These are phyloP conservation scores for Cosmopolites sordidus DNA, from an alignment of 2,888 invertebrate species.

Conservation along the genomic window DNA sequence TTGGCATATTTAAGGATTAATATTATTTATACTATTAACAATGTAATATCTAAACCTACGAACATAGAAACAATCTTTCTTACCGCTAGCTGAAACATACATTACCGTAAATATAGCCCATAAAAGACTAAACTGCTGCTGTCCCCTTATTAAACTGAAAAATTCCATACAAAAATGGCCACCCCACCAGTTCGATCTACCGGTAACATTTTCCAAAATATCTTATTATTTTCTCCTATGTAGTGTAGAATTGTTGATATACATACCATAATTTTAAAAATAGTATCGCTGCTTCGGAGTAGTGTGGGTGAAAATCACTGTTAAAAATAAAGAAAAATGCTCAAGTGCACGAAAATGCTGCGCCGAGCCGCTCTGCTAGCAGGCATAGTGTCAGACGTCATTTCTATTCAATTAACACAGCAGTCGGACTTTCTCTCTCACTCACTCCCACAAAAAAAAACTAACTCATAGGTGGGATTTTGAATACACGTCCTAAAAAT, in stretches of 20 bases:
- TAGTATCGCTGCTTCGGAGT: slow-evolving; percentile 25
- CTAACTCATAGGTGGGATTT: slow-evolving; percentile 14
- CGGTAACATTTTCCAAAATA: background rate
- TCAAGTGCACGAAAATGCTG: background rate
- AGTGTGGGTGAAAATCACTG: slow-evolving; percentile 26
- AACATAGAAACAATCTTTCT: too few relatives aligned
- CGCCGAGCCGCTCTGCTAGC: slow-evolving; percentile 42
- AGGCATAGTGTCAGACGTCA: slow-evolving; percentile 50
- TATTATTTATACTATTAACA: too few relatives aligned
- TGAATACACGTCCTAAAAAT: too few relatives aligned
- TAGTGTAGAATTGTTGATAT: slow-evolving; percentile 19
- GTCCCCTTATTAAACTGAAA: too few relatives aligned
- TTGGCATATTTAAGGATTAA: too few relatives aligned
- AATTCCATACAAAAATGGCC: slow-evolving; percentile 1
- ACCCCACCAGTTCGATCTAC: background rate
- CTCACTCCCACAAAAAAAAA: slow-evolving; percentile 23
- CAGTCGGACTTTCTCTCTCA: slow-evolving; percentile 24
- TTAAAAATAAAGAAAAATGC: slow-evolving; percentile 3
- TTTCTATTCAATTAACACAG: slow-evolving; percentile 26
- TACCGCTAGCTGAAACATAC: too few relatives aligned
- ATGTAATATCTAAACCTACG: too few relatives aligned
- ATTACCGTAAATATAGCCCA: too few relatives aligned
- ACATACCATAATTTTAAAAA: slow-evolving; percentile 24
- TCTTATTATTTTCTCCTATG: background rate
- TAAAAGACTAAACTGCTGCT: too few relatives aligned